Percentiles rank a stretch among this genome's conserved stretches.
Evolutionary conservation across 1,140 invertebrate species (phyloP).

Genomic region (Diploscapter pachys): DNA sequence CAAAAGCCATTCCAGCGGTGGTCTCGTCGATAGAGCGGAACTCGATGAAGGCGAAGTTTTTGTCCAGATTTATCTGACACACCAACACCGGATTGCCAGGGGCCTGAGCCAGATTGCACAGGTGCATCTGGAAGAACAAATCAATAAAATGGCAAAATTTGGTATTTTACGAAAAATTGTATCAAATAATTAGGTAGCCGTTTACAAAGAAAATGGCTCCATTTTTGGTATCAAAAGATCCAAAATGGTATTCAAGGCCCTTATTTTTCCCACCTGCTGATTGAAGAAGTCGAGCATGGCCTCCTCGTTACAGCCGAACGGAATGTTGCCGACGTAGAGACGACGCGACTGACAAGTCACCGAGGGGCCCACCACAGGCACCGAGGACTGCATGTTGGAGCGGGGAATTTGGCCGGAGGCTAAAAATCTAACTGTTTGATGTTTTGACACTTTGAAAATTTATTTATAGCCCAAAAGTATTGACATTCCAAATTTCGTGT

Average conservation of each 20-base stretch:
- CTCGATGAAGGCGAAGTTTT: slow-evolving; percentile 99
- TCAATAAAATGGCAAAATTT: not conserved
- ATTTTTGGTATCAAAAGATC: not conserved
- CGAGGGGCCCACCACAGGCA: slow-evolving; percentile 94
- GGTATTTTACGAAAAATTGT: not conserved
- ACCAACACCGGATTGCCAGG: slow-evolving; percentile 96
- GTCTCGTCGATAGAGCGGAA: slow-evolving; percentile 98
- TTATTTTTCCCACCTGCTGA: slow-evolving; percentile 69
- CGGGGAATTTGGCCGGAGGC: slow-evolving; percentile 22
- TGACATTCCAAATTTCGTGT: too few relatives aligned
- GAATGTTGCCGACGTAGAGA: slow-evolving; percentile 98
- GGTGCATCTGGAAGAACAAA: slow-evolving; percentile 73
- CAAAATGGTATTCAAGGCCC: not conserved
- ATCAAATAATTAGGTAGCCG: not conserved
- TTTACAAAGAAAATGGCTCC: not conserved
- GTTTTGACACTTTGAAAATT: too few relatives aligned
- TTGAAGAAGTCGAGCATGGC: slow-evolving; percentile 99
- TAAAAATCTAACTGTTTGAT: not conserved
- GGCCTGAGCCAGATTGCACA: slow-evolving; percentile 94
- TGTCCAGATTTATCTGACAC: slow-evolving; percentile 98
- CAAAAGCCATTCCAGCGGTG: slow-evolving; percentile 99
- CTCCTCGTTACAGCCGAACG: slow-evolving; percentile 95
- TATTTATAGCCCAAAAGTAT: too few relatives aligned
- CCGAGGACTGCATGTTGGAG: slow-evolving; percentile 67
- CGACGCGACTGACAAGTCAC: slow-evolving; percentile 91